Evolutionary conservation across 2,113 vertebrate species (phyloP).

Genomic region (Edolisoma coerulescens): DNA sequence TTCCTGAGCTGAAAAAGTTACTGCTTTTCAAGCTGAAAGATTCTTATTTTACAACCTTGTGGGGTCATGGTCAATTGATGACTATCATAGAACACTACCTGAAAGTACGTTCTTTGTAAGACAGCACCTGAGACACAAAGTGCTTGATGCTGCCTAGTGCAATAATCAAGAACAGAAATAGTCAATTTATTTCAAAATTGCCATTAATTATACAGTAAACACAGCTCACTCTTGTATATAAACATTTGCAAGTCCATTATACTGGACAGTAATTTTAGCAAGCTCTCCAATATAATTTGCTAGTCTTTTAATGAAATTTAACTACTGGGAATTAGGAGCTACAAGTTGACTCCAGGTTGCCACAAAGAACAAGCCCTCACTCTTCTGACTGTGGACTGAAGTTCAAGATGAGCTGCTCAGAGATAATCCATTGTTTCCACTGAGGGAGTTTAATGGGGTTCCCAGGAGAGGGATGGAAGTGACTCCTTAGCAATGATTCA

Average conservation of each 20-base stretch:
- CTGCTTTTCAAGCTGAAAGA: not conserved
- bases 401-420: not conserved
- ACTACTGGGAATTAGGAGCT: not conserved
- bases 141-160: not conserved
- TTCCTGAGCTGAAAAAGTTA: not conserved
- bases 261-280: not conserved
- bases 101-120: not conserved
- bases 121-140: not conserved
- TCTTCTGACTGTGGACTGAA: not conserved
- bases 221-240: not conserved
- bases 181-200: conserved; percentile 1
- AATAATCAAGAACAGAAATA: not conserved
- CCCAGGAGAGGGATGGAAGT: not conserved
- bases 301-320: not conserved
- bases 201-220: not conserved
- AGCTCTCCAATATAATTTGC: not conserved
- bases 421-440: not conserved
- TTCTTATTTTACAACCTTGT: not conserved
- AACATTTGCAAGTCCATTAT: not conserved
- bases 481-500: not conserved
- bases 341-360: not conserved
- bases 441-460: not conserved
- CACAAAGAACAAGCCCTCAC: not conserved
- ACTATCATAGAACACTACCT: not conserved
- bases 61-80: not conserved